Evolutionary conservation across 2,888 invertebrate genomes (phyloP).

Genomic region (Amblyjoppa fuscipennis): DNA sequence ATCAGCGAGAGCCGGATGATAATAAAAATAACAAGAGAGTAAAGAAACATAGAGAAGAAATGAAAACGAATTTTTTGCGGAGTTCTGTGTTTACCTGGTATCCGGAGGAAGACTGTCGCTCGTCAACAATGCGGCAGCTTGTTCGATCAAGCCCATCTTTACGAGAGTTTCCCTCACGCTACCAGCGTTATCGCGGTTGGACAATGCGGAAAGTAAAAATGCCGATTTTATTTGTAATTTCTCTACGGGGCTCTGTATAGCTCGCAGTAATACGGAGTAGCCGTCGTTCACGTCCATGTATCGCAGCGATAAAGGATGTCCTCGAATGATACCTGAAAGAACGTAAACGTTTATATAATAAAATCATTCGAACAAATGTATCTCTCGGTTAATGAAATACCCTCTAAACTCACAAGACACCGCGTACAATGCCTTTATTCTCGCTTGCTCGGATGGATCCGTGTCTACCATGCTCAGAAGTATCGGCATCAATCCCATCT

Average conservation of each 20-base stretch:
- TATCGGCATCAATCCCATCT: constrained; percentile 88
- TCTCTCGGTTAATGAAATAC: background rate
- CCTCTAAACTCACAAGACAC: constrained; percentile 89
- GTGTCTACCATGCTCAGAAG: constrained; percentile 88
- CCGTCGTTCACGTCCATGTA: constrained; percentile 89
- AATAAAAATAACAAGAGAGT: too few species aligned
- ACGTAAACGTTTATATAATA: background rate
- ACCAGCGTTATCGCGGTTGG: constrained; percentile 80
- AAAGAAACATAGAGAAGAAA: too few species aligned
- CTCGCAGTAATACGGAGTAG: constrained; percentile 88
- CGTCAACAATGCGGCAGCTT: constrained; percentile 78
- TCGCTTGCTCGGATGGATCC: constrained; percentile 87
- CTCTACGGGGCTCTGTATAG: constrained; percentile 87
- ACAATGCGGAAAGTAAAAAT: constrained; percentile 90
- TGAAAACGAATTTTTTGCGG: background rate
- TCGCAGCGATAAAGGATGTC: constrained; percentile 87
- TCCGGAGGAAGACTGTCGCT: constrained; percentile 76
- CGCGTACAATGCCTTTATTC: constrained; percentile 91
- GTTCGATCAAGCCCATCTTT: constrained; percentile 83
- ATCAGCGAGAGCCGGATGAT: too few species aligned
- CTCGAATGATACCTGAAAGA: constrained; percentile 88
- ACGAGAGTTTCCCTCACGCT: constrained; percentile 78
- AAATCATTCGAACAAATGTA: too few species aligned
- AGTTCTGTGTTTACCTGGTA: constrained; percentile 76
- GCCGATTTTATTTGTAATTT: constrained; percentile 90